A percentile compares a stretch with the other conserved stretches of the same genome.
These are phyloP conservation scores for Netelia melanura DNA, from an alignment of 2,888 invertebrate species.

Conservation along the genomic window DNA sequence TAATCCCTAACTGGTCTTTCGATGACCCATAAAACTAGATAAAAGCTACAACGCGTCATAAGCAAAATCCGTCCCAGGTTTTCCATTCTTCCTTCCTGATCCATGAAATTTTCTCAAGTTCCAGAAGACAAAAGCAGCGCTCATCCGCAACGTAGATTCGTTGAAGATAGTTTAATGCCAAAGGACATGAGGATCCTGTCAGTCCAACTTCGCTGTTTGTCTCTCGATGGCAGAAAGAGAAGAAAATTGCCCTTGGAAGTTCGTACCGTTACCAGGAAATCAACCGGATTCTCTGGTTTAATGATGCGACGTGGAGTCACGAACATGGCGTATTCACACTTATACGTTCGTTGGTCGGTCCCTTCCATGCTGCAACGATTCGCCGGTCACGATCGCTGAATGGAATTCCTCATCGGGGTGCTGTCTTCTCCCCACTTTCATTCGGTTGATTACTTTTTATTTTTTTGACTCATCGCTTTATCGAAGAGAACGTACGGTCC, in stretches of 20 bases:
- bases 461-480: constrained; percentile 44
- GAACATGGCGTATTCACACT: background rate
- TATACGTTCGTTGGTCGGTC: constrained; percentile 4
- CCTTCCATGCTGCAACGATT: constrained; percentile 35
- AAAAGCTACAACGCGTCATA: background rate
- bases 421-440: constrained; percentile 10
- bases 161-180: no score
- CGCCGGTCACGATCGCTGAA: constrained; percentile 4
- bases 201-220: no score
- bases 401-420: constrained; percentile 6
- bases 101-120: background rate
- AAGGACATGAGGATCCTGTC: no score
- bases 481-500: background rate
- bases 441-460: no score
- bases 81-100: background rate
- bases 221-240: background rate
- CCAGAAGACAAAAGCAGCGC: no score
- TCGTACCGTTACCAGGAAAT: constrained; percentile 24
- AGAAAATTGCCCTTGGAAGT: constrained; percentile 12
- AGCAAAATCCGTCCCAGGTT: background rate
- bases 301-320: constrained; percentile 37
- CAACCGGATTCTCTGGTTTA: constrained; percentile 18
- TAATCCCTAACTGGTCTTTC: background rate
- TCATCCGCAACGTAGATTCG: no score
- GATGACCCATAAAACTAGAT: background rate